A percentile compares a stretch with the other conserved stretches of the same genome.
These are phyloP conservation scores for Hypolimnas misippus DNA, from an alignment of 2,888 invertebrate species.

Conservation along the genomic window DNA sequence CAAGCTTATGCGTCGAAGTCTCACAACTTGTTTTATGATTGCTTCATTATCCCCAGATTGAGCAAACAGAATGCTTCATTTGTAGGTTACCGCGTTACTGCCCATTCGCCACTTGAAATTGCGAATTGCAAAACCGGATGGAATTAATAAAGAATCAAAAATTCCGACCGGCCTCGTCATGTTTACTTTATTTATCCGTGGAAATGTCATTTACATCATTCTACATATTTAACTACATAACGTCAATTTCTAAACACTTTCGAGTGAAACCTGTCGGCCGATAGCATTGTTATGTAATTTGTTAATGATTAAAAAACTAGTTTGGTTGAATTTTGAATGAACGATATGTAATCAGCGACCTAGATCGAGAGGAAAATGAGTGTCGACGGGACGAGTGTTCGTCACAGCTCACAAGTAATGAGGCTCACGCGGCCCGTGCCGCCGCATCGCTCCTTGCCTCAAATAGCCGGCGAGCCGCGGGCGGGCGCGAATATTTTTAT, in stretches of 20 bases:
- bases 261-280: conserved; percentile 46
- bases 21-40: conserved; percentile 28
- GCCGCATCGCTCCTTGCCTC: conserved; percentile 29
- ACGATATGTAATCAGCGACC: conserved; percentile 37
- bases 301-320: conserved; percentile 53
- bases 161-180: conserved; percentile 26
- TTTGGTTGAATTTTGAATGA: conserved; percentile 50
- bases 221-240: conserved; percentile 44
- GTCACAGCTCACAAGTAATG: conserved; percentile 17
- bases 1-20: not conserved
- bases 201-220: conserved; percentile 42
- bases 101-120: conserved; percentile 35
- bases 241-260: conserved; percentile 52
- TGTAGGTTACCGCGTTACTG: conserved; percentile 36
- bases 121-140: conserved; percentile 36
- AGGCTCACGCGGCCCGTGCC: conserved; percentile 27
- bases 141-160: conserved; percentile 23
- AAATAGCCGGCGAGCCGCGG: conserved; percentile 18
- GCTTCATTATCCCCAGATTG: conserved; percentile 37
- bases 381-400: conserved; percentile 19
- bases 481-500: conserved; percentile 22
- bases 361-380: conserved; percentile 34
- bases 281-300: conserved; percentile 46
- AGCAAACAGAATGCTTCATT: conserved; percentile 37
- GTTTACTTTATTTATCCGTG: conserved; percentile 35